Conservation (phyloP, 2,888 invertebrate species). For the Hirtodrosophila trivittata region DNA sequence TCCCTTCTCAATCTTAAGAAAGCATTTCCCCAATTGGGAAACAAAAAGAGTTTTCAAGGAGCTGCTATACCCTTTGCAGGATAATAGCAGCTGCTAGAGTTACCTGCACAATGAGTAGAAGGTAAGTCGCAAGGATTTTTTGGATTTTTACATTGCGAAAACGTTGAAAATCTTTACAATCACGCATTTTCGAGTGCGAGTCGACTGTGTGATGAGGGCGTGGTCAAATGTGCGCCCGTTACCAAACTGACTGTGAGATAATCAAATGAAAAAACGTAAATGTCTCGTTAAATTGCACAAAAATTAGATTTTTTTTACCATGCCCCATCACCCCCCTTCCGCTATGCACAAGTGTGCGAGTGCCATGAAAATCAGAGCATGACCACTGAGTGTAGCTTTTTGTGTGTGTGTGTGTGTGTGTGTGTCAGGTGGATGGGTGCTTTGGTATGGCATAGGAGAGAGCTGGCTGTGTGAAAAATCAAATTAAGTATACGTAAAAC, state of each 20-base stretch:
- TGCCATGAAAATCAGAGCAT: slow-evolving; percentile 73
- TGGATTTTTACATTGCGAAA: slow-evolving; percentile 36
- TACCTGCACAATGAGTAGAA: slow-evolving; percentile 48
- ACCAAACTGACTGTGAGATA: slow-evolving; percentile 79
- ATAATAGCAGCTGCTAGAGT: slow-evolving; percentile 32
- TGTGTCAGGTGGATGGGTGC: slow-evolving; percentile 3
- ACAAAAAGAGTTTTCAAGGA: too few relatives aligned
- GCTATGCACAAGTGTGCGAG: slow-evolving; percentile 40
- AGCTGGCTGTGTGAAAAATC: slow-evolving; percentile 70
- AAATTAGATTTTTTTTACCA: slow-evolving; percentile 79
- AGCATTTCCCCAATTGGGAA: too few relatives aligned
- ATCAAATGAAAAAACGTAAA: slow-evolving; percentile 82
- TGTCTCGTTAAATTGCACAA: slow-evolving; percentile 82
- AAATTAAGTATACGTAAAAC: slow-evolving; percentile 78
- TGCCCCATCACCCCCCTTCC: slow-evolving; percentile 6
- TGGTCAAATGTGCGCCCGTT: slow-evolving; percentile 41
- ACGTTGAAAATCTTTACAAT: slow-evolving; percentile 65
- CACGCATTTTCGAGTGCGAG: slow-evolving; percentile 45
- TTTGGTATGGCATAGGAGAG: slow-evolving; percentile 17
- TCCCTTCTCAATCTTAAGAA: too few relatives aligned
- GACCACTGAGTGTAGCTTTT: slow-evolving; percentile 59
- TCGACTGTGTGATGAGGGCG: slow-evolving; percentile 15
- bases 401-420: slow-evolving; percentile 19
- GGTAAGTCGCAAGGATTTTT: slow-evolving; percentile 56
- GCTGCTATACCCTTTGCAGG: neutral